Percentiles rank a stretch among this genome's conserved stretches.
phyloP scores from a whole-genome alignment of 37 sponge, comb jelly and placozoan species.

The Diacarnus erythraeanus region DNA sequence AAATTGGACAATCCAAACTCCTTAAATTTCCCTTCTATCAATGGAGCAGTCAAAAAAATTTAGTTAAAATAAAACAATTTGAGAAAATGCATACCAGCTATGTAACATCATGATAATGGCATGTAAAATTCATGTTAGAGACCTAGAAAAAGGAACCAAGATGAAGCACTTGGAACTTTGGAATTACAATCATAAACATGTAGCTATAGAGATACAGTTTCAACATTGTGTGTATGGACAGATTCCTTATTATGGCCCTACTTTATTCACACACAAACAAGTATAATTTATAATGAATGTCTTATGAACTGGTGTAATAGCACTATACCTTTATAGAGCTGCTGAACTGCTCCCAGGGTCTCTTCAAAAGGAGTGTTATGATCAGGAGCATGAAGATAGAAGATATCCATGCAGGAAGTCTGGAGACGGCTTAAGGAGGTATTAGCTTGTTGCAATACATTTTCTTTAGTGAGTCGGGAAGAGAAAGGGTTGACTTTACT shows the following conservation, averaged over 20 bases:
- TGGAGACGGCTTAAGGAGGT: slow-evolving; percentile 58
- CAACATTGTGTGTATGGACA: too few relatives aligned
- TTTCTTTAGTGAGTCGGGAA: slow-evolving; percentile 32
- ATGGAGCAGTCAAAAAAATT: too few relatives aligned
- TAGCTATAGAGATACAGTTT: too few relatives aligned
- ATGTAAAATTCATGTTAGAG: too few relatives aligned
- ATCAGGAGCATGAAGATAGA: slow-evolving; percentile 92
- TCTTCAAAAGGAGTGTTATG: slow-evolving; percentile 86
- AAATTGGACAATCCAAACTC: slow-evolving; percentile 89
- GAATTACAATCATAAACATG: too few relatives aligned
- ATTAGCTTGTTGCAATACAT: slow-evolving; percentile 50
- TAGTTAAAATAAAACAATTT: too few relatives aligned
- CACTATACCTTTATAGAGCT: slow-evolving; percentile 65
- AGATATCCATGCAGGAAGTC: slow-evolving; percentile 69
- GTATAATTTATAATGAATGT: neutral
- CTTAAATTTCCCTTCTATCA: slow-evolving; percentile 90
- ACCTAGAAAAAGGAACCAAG: too few relatives aligned
- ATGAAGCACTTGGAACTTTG: too few relatives aligned
- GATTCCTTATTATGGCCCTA: neutral
- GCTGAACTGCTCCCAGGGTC: slow-evolving; percentile 75
- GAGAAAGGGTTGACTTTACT: slow-evolving; percentile 79
- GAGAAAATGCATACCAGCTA: too few relatives aligned
- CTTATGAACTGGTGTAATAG: neutral
- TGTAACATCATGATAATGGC: too few relatives aligned
- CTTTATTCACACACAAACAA: neutral